Percentiles rank a stretch among this genome's conserved stretches.
These are phyloP conservation scores for Ochropleura leucogaster DNA, from an alignment of 2,888 invertebrate genomes.

Conservation along the genomic window DNA sequence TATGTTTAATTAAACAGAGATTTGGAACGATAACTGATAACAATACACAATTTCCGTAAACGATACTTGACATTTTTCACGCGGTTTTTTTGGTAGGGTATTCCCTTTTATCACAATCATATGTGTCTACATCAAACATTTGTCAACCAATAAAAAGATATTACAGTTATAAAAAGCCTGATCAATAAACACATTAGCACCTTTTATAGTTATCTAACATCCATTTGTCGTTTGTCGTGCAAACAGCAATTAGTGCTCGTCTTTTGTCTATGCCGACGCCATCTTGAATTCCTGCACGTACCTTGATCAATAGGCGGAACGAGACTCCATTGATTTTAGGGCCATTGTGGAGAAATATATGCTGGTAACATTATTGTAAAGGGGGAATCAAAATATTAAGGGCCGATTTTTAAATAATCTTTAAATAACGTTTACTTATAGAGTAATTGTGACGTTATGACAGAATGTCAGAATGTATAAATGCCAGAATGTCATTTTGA, in stretches of 20 bases:
- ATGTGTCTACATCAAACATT: conserved; percentile 21
- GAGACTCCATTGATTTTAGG: conserved; percentile 6
- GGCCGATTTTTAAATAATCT: no score
- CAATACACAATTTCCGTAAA: not conserved
- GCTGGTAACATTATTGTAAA: not conserved
- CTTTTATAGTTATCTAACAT: conserved; percentile 53
- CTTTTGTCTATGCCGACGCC: conserved; percentile 54
- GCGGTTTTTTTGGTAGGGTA: conserved; percentile 13
- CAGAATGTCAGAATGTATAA: no score
- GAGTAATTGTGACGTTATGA: no score
- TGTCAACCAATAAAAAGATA: conserved; percentile 27
- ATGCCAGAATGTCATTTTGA: no score
- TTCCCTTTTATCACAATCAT: conserved; percentile 29
- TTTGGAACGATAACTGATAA: not conserved
- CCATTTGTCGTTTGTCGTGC: conserved; percentile 39
- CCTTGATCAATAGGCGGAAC: conserved; percentile 20
- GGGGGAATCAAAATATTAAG: no score
- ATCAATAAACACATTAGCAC: conserved; percentile 51
- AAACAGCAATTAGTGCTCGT: conserved; percentile 57
- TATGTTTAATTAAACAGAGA: not conserved
- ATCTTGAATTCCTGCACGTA: conserved; percentile 51
- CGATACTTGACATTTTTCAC: conserved; percentile 17
- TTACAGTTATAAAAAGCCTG: conserved; percentile 15
- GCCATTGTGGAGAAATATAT: not conserved
- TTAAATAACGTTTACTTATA: no score